Conservation (phyloP, 1,140 invertebrate genomes). For the Heliconius nattereri region DNA sequence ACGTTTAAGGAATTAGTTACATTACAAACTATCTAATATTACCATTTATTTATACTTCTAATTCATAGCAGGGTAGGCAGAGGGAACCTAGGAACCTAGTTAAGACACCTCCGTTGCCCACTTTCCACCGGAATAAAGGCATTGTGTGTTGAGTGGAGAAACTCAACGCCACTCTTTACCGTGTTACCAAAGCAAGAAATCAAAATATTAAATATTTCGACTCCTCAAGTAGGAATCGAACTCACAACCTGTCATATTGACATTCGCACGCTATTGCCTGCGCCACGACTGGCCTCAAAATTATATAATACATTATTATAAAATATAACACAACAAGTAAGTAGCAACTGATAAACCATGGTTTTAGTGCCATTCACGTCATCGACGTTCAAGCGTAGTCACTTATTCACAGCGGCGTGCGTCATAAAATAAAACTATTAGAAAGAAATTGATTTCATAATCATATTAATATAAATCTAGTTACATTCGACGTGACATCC, state of each 20-base stretch:
- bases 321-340: slow-evolving; percentile 18
- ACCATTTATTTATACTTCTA: background rate
- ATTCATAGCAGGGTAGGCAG: background rate
- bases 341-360: slow-evolving; percentile 31
- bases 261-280: too few relatives aligned
- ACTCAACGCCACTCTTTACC: too few relatives aligned
- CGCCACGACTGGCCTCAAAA: background rate
- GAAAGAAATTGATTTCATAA: slow-evolving; percentile 37
- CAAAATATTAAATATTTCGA: too few relatives aligned
- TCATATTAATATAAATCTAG: slow-evolving; percentile 24
- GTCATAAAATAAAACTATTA: slow-evolving; percentile 39
- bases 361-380: slow-evolving; percentile 34
- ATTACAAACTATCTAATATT: background rate
- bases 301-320: slow-evolving; percentile 30
- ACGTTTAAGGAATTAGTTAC: background rate
- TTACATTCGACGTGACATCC: slow-evolving; percentile 27
- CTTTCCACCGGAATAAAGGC: too few relatives aligned
- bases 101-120: too few relatives aligned
- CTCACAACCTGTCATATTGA: too few relatives aligned
- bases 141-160: too few relatives aligned
- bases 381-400: slow-evolving; percentile 26
- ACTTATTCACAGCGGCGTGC: slow-evolving; percentile 33
- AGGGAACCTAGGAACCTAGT: too few relatives aligned
- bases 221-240: too few relatives aligned
- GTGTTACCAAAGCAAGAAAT: too few relatives aligned